Conservation (phyloP, 1,140 invertebrate species). For the Chironomus tepperi region DNA sequence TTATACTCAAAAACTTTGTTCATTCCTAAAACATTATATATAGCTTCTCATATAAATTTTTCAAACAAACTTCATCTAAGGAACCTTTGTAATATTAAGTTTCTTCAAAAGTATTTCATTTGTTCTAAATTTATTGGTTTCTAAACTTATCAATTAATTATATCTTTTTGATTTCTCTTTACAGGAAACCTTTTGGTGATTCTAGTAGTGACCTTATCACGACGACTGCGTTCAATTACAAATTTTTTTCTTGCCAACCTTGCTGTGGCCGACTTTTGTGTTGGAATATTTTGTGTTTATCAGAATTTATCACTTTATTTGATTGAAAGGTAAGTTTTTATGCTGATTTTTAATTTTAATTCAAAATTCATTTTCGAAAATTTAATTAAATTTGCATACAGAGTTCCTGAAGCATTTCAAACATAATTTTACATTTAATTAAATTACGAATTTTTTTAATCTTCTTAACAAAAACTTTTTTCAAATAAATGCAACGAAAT, state of each 20-base stretch:
- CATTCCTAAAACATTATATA: too few relatives aligned
- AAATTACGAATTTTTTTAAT: too few relatives aligned
- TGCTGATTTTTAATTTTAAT: too few relatives aligned
- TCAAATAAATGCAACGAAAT: too few relatives aligned
- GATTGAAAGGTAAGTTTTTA: slow-evolving; percentile 50
- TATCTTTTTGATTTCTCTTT: slow-evolving; percentile 35
- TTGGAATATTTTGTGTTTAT: slow-evolving; percentile 77
- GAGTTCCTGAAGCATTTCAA: too few relatives aligned
- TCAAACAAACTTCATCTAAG: not conserved
- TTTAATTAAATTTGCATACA: too few relatives aligned
- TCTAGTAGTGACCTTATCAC: slow-evolving; percentile 65
- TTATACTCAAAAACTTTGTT: too few relatives aligned
- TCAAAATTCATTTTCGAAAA: too few relatives aligned
- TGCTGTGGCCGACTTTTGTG: slow-evolving; percentile 73
- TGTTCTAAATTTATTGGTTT: not conserved
- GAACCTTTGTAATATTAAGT: not conserved
- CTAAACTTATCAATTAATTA: slow-evolving; percentile 22
- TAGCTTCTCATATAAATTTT: too few relatives aligned
- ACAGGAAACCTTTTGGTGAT: slow-evolving; percentile 75
- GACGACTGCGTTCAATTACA: slow-evolving; percentile 67
- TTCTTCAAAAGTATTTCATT: too few relatives aligned
- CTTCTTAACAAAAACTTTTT: too few relatives aligned
- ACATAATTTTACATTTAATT: too few relatives aligned
- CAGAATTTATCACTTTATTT: slow-evolving; percentile 72
- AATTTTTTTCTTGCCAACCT: slow-evolving; percentile 80